Percentiles rank a stretch among this genome's conserved stretches.
phyloP scores from a whole-genome alignment of 2,797 vertebrate genomes.

The Enteromius radiatus region DNA sequence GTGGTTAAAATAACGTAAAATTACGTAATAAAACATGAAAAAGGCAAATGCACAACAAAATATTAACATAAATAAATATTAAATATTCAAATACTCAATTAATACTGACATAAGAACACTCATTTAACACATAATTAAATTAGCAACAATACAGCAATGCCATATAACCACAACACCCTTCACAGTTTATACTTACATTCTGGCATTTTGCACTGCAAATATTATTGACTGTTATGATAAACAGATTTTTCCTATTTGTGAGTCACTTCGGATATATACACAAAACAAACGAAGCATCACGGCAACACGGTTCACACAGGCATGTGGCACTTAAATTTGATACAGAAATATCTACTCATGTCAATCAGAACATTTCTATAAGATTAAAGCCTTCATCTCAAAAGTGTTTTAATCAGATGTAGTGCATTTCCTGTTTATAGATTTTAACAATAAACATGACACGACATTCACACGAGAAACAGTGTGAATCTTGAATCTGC shows the following conservation, averaged over 20 bases:
- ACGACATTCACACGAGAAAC: neutral
- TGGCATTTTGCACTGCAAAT: neutral
- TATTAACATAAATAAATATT: too few species aligned
- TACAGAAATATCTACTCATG: neutral
- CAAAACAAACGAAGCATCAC: neutral
- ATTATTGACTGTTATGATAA: neutral
- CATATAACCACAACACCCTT: neutral
- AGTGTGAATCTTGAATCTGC: neutral
- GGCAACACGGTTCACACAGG: neutral
- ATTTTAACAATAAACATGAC: neutral
- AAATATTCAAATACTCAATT: too few species aligned
- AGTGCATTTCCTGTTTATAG: slow-evolving; percentile 8
- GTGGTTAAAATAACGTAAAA: too few species aligned
- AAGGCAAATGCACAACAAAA: too few species aligned
- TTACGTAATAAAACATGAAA: too few species aligned
- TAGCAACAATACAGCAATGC: neutral
- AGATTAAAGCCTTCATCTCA: neutral
- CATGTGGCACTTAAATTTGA: neutral
- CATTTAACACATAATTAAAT: too few species aligned
- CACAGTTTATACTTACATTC: neutral
- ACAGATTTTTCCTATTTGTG: neutral
- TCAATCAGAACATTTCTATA: too few species aligned
- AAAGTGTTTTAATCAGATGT: neutral
- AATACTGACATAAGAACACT: too few species aligned
- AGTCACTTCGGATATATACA: neutral